These are phyloP conservation scores for Myotis daubentonii DNA, from an alignment of 2,797 vertebrate species.

Conservation along the genomic window DNA sequence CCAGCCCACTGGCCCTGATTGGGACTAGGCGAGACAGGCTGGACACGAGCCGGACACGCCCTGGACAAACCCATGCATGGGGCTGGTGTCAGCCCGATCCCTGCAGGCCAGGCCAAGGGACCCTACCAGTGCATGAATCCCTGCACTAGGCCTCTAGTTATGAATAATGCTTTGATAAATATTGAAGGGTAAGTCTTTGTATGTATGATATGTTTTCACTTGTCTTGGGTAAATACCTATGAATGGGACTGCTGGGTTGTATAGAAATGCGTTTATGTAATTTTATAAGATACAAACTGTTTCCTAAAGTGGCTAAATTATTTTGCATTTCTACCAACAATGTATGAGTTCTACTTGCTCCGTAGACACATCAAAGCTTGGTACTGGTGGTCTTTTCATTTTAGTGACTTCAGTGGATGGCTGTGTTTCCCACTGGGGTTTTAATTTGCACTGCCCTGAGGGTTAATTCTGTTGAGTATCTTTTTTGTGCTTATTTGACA, in stretches of 20 bases:
- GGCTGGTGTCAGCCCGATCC: too few relatives aligned
- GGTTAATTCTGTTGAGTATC: neutral
- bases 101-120: too few relatives aligned
- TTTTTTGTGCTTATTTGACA: neutral
- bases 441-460: neutral
- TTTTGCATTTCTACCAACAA: neutral
- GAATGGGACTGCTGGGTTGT: neutral
- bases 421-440: neutral
- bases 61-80: too few relatives aligned
- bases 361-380: neutral
- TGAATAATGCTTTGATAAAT: neutral
- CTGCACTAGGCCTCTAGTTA: neutral
- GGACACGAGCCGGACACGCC: too few relatives aligned
- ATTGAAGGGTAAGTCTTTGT: neutral
- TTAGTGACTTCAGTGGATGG: neutral
- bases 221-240: conserved; percentile 19
- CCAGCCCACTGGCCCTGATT: too few relatives aligned
- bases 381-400: neutral
- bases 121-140: too few relatives aligned
- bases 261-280: neutral
- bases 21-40: too few relatives aligned
- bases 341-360: neutral
- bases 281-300: conserved; percentile 4
- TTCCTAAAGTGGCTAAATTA: neutral
- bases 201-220: neutral